Conservation (phyloP, 2,888 invertebrate species). For the Apodemia duryi region DNA sequence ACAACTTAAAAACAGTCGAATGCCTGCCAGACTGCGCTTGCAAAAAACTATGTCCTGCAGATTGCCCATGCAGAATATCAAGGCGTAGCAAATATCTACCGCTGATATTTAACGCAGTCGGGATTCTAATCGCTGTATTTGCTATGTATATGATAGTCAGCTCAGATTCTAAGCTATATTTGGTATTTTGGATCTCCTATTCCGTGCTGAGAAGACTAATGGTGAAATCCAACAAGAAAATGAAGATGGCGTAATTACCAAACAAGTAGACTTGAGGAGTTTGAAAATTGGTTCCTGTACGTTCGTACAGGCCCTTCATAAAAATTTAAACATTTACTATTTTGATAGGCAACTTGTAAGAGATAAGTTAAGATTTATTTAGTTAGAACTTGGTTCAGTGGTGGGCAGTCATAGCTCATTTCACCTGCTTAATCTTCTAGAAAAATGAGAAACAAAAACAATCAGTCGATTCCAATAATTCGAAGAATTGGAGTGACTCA, state of each 20-base stretch:
- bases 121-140: slow-evolving; percentile 55
- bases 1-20: slow-evolving; percentile 33
- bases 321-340: too few relatives aligned
- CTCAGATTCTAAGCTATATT: slow-evolving; percentile 59
- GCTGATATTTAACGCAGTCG: slow-evolving; percentile 49
- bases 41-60: slow-evolving; percentile 40
- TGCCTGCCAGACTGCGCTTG: slow-evolving; percentile 35
- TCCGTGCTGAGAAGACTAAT: slow-evolving; percentile 59
- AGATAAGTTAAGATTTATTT: too few relatives aligned
- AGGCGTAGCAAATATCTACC: slow-evolving; percentile 30
- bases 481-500: too few relatives aligned
- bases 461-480: too few relatives aligned
- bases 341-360: too few relatives aligned
- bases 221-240: slow-evolving; percentile 41
- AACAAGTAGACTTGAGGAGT: background rate
- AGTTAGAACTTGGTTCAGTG: too few relatives aligned
- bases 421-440: too few relatives aligned
- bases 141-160: slow-evolving; percentile 59
- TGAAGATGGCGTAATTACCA: slow-evolving; percentile 38
- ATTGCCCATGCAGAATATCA: slow-evolving; percentile 44
- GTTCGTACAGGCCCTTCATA: too few relatives aligned
- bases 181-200: slow-evolving; percentile 63
- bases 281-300: background rate
- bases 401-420: too few relatives aligned
- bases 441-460: too few relatives aligned